These are phyloP conservation scores for Pseudopleuronectes americanus DNA, from an alignment of 2,797 vertebrate genomes.

Conservation along the genomic window DNA sequence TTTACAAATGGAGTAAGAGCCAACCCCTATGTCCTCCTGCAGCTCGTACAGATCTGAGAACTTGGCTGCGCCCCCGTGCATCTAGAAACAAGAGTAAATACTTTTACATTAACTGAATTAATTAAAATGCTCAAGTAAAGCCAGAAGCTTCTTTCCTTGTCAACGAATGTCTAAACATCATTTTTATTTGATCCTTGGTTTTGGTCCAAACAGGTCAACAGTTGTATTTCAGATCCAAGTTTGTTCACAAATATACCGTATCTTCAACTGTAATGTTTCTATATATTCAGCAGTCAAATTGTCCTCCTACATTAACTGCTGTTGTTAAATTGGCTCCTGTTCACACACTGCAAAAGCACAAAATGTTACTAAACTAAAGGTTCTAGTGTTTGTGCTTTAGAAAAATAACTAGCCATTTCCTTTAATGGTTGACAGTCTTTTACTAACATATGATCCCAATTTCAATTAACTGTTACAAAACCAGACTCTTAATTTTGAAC, in stretches of 20 bases:
- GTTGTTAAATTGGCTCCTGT: neutral
- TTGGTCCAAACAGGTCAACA: constrained; percentile 2
- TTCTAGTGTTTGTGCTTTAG: no score
- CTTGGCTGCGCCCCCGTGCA: constrained; percentile 89
- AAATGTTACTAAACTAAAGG: neutral
- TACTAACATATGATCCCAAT: no score
- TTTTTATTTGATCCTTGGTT: neutral
- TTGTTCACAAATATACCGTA: no score
- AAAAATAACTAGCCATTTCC: no score
- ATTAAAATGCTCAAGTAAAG: neutral
- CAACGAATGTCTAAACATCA: neutral
- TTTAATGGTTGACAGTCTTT: no score
- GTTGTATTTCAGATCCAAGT: neutral
- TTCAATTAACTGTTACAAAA: no score
- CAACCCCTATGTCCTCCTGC: constrained; percentile 97
- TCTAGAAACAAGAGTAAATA: constrained; percentile 74
- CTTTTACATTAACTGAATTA: neutral
- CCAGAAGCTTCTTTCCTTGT: neutral
- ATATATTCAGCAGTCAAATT: constrained; percentile 23
- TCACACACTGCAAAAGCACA: neutral
- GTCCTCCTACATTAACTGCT: neutral
- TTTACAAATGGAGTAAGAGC: constrained; percentile 98
- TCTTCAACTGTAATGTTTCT: neutral
- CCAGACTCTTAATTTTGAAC: neutral
- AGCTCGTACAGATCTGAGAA: constrained; percentile 94